Evolutionary conservation across 2,797 vertebrate species (phyloP).

Genomic region (Capromys pilorides): DNA sequence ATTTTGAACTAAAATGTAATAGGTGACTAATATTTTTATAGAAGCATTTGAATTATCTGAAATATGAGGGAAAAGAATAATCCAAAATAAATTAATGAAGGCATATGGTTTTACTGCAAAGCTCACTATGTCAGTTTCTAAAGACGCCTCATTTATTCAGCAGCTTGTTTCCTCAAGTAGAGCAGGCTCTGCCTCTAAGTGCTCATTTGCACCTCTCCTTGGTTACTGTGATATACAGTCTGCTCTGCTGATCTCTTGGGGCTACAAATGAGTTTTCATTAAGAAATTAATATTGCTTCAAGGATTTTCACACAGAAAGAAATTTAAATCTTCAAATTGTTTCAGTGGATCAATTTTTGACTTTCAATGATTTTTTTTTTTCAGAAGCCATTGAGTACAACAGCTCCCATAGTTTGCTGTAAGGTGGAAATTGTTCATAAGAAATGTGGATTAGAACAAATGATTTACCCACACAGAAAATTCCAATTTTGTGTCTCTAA

Average conservation of each 20-base stretch:
- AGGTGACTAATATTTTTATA: background rate
- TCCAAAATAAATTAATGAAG: background rate
- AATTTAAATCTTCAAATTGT: constrained; percentile 62
- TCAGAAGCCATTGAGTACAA: background rate
- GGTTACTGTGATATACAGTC: background rate
- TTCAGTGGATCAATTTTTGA: constrained; percentile 21
- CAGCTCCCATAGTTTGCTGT: background rate
- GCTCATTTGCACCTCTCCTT: background rate
- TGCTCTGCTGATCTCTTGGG: background rate
- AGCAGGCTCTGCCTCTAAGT: fast-evolving
- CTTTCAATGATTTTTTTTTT: constrained; percentile 24
- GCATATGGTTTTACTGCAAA: background rate
- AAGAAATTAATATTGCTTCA: constrained; percentile 57
- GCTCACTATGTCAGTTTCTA: background rate
- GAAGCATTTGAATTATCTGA: constrained; percentile 54
- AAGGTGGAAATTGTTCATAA: constrained; percentile 37
- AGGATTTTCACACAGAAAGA: constrained; percentile 29
- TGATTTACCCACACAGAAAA: constrained; percentile 45
- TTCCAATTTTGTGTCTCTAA: background rate
- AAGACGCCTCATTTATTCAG: background rate
- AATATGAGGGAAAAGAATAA: background rate
- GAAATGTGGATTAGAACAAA: constrained; percentile 25
- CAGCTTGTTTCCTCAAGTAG: background rate
- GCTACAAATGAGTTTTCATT: background rate
- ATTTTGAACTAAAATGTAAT: constrained; percentile 6